phyloP scores from a whole-genome alignment of 2,797 vertebrate species.

The Gambusia yucatana region DNA sequence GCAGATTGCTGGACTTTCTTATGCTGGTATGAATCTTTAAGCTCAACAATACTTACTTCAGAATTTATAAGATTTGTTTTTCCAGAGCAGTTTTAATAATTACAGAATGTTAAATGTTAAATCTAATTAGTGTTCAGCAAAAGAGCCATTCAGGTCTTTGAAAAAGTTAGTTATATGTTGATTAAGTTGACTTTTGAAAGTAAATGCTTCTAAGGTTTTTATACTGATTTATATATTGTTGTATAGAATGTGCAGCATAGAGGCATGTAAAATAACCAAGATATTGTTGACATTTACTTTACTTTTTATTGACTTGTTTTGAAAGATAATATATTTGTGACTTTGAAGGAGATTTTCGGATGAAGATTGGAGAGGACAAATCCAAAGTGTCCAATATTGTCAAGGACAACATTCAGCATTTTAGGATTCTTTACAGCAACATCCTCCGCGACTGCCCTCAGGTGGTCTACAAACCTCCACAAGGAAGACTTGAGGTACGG shows the following conservation, averaged over 20 bases:
- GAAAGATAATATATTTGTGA: slow-evolving; percentile 1
- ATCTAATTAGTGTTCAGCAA: background rate
- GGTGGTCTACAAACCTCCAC: slow-evolving; percentile 91
- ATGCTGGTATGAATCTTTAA: slow-evolving; percentile 81
- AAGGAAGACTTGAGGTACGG: slow-evolving; percentile 91
- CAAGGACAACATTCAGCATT: slow-evolving; percentile 88
- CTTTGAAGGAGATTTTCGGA: slow-evolving; percentile 91
- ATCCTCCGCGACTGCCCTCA: slow-evolving; percentile 92
- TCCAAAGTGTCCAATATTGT: slow-evolving; percentile 93
- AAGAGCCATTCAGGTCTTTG: background rate
- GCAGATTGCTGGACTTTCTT: slow-evolving; percentile 93
- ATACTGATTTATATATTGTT: background rate
- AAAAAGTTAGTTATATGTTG: background rate
- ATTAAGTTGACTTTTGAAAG: background rate
- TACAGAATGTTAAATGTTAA: too few species aligned
- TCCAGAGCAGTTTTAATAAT: background rate
- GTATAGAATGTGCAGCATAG: background rate
- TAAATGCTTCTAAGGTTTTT: background rate
- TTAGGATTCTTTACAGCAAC: slow-evolving; percentile 88
- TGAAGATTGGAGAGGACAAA: slow-evolving; percentile 95
- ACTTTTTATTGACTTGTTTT: background rate
- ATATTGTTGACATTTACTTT: background rate
- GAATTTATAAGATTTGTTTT: background rate
- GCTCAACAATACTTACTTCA: background rate
- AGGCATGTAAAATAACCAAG: background rate